phyloP scores from a whole-genome alignment of 35 echinoderm and acorn worm genomes.

The Lytechinus variegatus region DNA sequence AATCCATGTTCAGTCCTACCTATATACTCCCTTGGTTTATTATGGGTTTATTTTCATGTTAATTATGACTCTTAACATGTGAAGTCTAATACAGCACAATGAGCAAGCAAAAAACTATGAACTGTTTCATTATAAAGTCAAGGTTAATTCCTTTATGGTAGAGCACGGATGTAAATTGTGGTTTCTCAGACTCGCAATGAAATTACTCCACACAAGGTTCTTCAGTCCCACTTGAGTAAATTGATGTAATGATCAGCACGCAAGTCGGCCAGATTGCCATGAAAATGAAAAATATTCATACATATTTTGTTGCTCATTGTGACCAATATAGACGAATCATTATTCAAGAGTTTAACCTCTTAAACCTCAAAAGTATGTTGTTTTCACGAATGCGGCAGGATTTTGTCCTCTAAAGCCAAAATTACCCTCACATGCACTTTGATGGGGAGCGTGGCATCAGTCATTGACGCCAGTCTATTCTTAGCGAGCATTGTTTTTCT shows the following conservation, averaged over 20 bases:
- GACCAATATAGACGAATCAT: background rate
- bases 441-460: background rate
- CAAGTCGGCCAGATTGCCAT: background rate
- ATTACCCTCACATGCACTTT: background rate
- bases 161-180: background rate
- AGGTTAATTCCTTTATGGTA: background rate
- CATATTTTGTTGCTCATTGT: background rate
- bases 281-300: background rate
- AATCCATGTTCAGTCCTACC: too few relatives aligned
- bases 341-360: conserved; percentile 12
- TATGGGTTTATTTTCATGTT: background rate
- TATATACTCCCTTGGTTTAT: too few relatives aligned
- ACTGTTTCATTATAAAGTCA: conserved; percentile 14
- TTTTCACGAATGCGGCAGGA: background rate
- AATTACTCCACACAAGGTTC: background rate
- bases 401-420: background rate
- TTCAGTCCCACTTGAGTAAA: background rate
- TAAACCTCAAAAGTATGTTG: background rate
- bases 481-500: conserved; percentile 24
- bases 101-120: background rate
- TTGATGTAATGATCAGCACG: conserved; percentile 11
- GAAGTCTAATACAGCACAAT: background rate
- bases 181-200: background rate
- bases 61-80: background rate
- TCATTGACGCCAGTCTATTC: conserved; percentile 25